Evolutionary conservation across 2,797 vertebrate genomes (phyloP).

Genomic region (Discoglossus pictus): DNA sequence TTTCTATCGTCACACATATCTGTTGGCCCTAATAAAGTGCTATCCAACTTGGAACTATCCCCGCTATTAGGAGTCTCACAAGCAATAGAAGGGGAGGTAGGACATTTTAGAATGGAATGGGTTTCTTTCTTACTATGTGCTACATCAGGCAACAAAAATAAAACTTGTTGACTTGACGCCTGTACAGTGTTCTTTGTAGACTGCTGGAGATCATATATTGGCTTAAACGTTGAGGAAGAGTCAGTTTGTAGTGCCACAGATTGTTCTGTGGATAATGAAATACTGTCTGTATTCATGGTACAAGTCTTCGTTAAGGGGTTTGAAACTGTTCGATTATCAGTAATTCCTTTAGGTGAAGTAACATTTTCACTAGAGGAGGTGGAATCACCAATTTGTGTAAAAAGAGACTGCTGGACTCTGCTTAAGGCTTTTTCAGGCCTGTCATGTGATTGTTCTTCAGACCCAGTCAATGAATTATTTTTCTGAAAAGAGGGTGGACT

Average conservation of each 20-base stretch:
- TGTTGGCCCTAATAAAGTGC: constrained; percentile 82
- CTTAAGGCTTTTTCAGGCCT: constrained; percentile 94
- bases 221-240: constrained; percentile 80
- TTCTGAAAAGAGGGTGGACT: constrained; percentile 79
- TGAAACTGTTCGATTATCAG: constrained; percentile 98
- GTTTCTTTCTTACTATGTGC: constrained; percentile 78
- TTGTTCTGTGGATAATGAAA: constrained; percentile 84
- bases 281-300: constrained; percentile 84
- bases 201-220: constrained; percentile 84
- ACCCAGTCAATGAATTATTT: constrained; percentile 78
- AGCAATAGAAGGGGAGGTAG: constrained; percentile 80
- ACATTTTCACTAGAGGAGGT: constrained; percentile 85
- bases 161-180: constrained; percentile 81
- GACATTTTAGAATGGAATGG: constrained; percentile 84
- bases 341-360: constrained; percentile 87
- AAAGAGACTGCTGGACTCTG: constrained; percentile 89
- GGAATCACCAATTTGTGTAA: constrained; percentile 88
- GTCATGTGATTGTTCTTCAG: constrained; percentile 84
- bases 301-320: constrained; percentile 88
- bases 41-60: constrained; percentile 74
- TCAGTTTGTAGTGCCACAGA: constrained; percentile 76
- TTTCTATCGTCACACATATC: constrained; percentile 76
- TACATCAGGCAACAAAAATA: constrained; percentile 87
- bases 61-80: constrained; percentile 77
- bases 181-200: constrained; percentile 78